Evolutionary conservation across 2,113 vertebrate species (phyloP).

Genomic region (Ivindomyrus marchei): DNA sequence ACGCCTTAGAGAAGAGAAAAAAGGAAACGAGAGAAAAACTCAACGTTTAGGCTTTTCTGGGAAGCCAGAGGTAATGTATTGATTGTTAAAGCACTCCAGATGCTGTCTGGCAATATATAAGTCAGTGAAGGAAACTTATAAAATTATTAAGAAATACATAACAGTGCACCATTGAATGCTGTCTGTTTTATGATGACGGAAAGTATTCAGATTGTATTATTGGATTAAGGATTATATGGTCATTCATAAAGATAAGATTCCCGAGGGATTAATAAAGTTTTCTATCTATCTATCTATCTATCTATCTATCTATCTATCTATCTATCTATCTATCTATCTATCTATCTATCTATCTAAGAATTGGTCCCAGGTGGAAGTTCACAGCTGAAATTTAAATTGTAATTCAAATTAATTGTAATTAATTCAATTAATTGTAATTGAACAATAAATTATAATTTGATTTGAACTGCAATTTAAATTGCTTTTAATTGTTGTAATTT

Average conservation of each 20-base stretch:
- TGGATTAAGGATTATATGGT: neutral
- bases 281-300: no score
- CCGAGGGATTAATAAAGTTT: no score
- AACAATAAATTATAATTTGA: neutral
- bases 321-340: no score
- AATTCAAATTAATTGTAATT: neutral
- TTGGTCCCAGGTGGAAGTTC: neutral
- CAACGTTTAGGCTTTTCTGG: conserved; percentile 59
- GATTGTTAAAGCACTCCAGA: conserved; percentile 57
- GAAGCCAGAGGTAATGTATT: conserved; percentile 56
- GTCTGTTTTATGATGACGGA: neutral
- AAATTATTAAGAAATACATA: conserved; percentile 54
- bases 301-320: neutral
- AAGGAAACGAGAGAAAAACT: conserved; percentile 24
- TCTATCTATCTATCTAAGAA: neutral
- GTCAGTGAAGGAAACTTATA: conserved; percentile 29
- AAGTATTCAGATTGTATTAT: neutral
- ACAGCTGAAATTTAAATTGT: neutral
- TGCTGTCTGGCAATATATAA: conserved; percentile 45
- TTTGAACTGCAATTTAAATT: neutral
- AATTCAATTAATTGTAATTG: neutral
- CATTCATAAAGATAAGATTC: neutral
- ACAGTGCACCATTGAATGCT: neutral
- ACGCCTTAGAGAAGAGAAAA: conserved; percentile 59
- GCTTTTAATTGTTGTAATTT: neutral